These are phyloP conservation scores for Paradoxurus hermaphroditus DNA, from an alignment of 2,113 vertebrate genomes.

Conservation along the genomic window DNA sequence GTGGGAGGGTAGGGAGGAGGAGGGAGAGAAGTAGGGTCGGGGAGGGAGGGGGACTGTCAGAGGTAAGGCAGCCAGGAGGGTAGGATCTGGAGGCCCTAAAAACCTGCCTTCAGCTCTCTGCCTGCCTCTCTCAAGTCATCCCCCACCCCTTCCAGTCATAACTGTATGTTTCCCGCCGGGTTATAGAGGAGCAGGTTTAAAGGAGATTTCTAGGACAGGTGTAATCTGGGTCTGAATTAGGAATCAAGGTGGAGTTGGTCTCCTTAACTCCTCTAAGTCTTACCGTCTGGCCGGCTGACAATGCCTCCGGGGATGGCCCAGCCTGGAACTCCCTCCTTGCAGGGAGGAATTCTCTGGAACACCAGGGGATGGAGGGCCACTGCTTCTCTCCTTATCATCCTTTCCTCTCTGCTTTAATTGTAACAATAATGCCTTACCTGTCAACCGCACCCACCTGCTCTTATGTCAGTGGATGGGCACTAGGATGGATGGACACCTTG, in stretches of 20 bases:
- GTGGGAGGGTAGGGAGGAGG: neutral
- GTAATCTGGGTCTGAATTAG: neutral
- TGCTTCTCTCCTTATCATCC: neutral
- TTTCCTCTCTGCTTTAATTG: neutral
- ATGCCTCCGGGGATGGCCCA: neutral
- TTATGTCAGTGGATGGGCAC: neutral
- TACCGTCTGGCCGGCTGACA: neutral
- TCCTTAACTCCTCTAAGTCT: neutral
- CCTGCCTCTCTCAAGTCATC: neutral
- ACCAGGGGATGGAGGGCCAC: neutral
- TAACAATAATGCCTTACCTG: neutral
- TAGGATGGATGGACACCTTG: neutral
- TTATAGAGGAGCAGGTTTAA: neutral
- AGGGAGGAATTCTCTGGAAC: neutral
- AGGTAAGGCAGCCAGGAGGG: neutral
- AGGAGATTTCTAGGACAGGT: neutral
- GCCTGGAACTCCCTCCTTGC: neutral
- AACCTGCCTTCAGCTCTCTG: neutral
- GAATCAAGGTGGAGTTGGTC: neutral
- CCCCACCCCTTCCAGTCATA: neutral
- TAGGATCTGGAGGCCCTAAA: neutral
- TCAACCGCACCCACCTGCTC: neutral
- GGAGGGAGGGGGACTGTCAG: neutral
- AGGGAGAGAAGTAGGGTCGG: neutral
- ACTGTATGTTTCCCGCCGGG: neutral